A percentile compares a stretch with the other conserved stretches of the same genome.
These are phyloP conservation scores for Scaptomyza hsui DNA, from an alignment of 1,140 invertebrate genomes.

Conservation along the genomic window DNA sequence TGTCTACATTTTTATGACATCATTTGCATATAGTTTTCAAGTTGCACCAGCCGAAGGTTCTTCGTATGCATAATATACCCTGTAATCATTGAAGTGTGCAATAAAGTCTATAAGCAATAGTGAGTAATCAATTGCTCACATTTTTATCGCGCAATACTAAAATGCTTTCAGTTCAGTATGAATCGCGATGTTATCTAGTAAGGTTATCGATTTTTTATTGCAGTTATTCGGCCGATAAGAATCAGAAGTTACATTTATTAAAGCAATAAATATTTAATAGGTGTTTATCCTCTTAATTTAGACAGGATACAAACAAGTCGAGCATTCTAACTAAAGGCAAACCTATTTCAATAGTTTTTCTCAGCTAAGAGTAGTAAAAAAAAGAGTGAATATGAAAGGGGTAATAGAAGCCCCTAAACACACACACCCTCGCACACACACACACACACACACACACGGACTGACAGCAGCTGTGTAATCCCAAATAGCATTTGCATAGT, in stretches of 20 bases:
- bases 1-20: slow-evolving; percentile 54
- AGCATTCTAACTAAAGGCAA: not conserved
- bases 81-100: not conserved
- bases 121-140: not conserved
- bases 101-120: not conserved
- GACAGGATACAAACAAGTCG: not conserved
- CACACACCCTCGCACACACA: not conserved
- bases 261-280: not conserved
- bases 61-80: not conserved
- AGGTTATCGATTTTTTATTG: not conserved
- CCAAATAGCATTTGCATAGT: slow-evolving; percentile 66
- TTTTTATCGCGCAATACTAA: no score
- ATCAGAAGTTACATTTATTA: not conserved
- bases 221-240: not conserved
- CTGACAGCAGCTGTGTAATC: slow-evolving; percentile 44
- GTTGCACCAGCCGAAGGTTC: slow-evolving; percentile 56
- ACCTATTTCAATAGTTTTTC: not conserved
- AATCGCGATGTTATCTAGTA: not conserved
- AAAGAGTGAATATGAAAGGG: not conserved
- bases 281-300: not conserved
- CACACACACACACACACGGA: not conserved
- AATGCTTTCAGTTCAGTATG: not conserved
- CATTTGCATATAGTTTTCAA: slow-evolving; percentile 71
- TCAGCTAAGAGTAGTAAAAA: not conserved
- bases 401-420: not conserved